Evolutionary conservation across 2,113 vertebrate species (phyloP), one percentile per base, ranked within the genome.

Genomic region (Charadrius vociferus): DNA sequence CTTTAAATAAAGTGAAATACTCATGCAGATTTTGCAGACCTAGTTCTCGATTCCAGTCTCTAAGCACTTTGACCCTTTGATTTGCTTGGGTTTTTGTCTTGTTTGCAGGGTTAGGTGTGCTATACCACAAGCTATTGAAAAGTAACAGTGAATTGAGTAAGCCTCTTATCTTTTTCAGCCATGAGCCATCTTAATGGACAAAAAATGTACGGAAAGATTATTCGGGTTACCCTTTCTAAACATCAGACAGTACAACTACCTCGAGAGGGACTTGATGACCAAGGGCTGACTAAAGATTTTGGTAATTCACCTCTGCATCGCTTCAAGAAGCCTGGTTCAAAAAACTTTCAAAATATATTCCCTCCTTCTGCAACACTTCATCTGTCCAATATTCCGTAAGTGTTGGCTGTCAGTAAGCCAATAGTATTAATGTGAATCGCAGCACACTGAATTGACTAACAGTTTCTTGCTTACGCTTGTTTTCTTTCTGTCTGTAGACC

Each of bases 111-210:
- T n/a, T 72, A n/a, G 75, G 14, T 56, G 55, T 68, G 36, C 47
- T 66, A 23, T 86, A 15, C 58, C 23, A 50, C 37, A 77, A 47
- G 9, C 18, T 85, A 3, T 53, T 43, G 61, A 80, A 85, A 70
- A 77, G 37, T 23, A 74, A 49, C 24, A 29, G 36, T 65, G 34
- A 87, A 15, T 34, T 81, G 62, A 90, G 53, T 80, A 73, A 90
- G 89, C 49, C 14, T 52, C 20, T 58, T 95, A 56, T 94, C 34
- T 96, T 84, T 97, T 97, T 94, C 96, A 99, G 99, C 99, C 39
- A 99, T 99, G 99, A 99, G 99, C 94, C 99, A 99, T 98, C 98
- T 99, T 95, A 99, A 99, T 74, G 99, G 99, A 81, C 99, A 99
- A 96, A 99, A 99, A 98, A 99, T 99, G 99, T 99, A 99, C 55